A percentile compares a stretch with the other conserved stretches of the same genome.
Conservation (phyloP, 2,888 invertebrate species). For the Molanna angustata region DNA sequence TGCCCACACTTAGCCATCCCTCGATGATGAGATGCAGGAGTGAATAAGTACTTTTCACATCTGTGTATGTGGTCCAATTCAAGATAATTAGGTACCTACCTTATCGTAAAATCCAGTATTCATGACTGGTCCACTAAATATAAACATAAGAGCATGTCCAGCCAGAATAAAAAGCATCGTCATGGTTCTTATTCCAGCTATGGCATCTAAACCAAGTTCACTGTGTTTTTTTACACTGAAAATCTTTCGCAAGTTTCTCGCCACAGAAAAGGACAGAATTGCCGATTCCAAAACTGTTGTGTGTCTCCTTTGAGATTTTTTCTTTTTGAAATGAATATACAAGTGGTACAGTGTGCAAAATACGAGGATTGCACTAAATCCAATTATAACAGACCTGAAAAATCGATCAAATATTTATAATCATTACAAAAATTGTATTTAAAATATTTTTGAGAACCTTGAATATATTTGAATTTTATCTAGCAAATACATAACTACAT, state of each 20-base stretch:
- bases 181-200: constrained; percentile 64
- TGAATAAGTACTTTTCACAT: too few relatives aligned
- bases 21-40: too few relatives aligned
- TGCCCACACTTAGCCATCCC: too few relatives aligned
- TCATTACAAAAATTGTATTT: too few relatives aligned
- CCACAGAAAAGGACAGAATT: constrained; percentile 56
- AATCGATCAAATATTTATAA: too few relatives aligned
- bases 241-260: constrained; percentile 59
- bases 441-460: too few relatives aligned
- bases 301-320: constrained; percentile 39
- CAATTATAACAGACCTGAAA: constrained; percentile 50
- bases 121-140: constrained; percentile 64
- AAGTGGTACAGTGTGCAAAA: constrained; percentile 52
- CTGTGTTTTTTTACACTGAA: constrained; percentile 56
- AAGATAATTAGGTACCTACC: too few relatives aligned
- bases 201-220: constrained; percentile 60
- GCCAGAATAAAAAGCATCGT: constrained; percentile 66
- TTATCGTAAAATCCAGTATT: constrained; percentile 62
- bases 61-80: too few relatives aligned
- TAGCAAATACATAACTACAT: not conserved
- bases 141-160: constrained; percentile 65
- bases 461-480: not conserved
- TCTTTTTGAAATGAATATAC: constrained; percentile 39
- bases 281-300: constrained; percentile 38
- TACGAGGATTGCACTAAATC: constrained; percentile 46